Base-by-base conservation (phyloP, 2,113 vertebrate genomes). In the Papio anubis region DNA sequence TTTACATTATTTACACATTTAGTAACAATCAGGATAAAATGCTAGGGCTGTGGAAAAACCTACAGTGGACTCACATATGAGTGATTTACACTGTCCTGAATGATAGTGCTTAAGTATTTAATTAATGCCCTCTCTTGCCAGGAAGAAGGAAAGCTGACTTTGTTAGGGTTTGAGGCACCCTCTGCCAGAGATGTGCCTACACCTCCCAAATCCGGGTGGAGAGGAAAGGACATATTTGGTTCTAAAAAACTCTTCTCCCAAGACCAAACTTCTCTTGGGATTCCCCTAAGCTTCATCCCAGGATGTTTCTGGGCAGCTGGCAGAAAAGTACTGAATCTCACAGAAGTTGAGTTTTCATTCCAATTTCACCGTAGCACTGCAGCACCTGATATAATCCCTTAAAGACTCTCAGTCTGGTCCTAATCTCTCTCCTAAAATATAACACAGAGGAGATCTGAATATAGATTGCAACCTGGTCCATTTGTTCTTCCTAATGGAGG, bases 361-460 rank as follows among this genome's bases (percentile, higher is more conserved):
- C 93, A 90, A 40, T 92, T 93, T 96, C 83, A 72, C 43, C 8
- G 27, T 91, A 94, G 89, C 55, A 81, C 21, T 40, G 57, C 9
- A 61, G 57, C 80, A 96, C 35, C 76, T 78, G 87, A 97, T 85
- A 92, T 32, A 95, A 96, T 82, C 66, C 95, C 76, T 95, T 87
- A 66, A 93, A 96, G 70, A 78, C 87, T 88, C 92, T 94, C 64
- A 87, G 40, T 88, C 90, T 95, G 91, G 92, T 59, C 72, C 88
- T 92, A 92, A 97, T 92, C 70, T 96, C 64, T 76, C 64, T 90
- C 68, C 84, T 95, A 93, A 96, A 97, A 90, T 93, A 59, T 59
- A 94, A 90, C 52, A 76, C 57, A 85, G 92, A 87, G 90, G 88
- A 96, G 95, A 96, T 95, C 55, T 96, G 92, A 97, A 48, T 95